A percentile compares a stretch with the other conserved stretches of the same genome.
Conservation (phyloP, 2,888 invertebrate species). For the Acronicta alni region DNA sequence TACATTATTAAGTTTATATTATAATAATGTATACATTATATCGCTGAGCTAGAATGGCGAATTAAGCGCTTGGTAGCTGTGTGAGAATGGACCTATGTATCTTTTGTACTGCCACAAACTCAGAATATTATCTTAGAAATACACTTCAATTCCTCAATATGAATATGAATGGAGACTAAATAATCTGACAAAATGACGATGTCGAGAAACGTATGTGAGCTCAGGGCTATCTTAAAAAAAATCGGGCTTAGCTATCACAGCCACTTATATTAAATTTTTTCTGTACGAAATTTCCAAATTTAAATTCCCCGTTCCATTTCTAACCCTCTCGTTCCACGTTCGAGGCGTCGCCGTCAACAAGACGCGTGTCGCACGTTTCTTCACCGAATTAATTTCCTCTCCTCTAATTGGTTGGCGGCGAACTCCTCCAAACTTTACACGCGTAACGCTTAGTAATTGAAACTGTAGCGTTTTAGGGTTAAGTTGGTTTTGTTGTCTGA, state of each 20-base stretch:
- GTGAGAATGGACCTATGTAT: no score
- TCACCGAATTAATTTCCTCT: constrained; percentile 66
- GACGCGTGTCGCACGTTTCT: constrained; percentile 51
- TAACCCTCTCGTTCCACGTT: constrained; percentile 1
- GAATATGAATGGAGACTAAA: no score
- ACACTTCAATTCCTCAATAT: no score
- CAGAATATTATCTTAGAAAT: no score
- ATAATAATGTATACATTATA: no score
- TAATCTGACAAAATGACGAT: no score
- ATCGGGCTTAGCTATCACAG: not conserved
- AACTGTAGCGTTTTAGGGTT: constrained; percentile 52
- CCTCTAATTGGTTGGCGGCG: constrained; percentile 64
- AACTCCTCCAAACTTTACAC: constrained; percentile 62
- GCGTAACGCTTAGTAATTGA: constrained; percentile 49
- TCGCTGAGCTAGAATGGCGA: no score
- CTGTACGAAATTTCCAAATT: constrained; percentile 21
- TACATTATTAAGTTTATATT: no score
- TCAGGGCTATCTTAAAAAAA: no score
- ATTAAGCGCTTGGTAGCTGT: no score
- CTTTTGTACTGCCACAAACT: no score
- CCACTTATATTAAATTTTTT: not conserved
- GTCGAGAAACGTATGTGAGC: no score
- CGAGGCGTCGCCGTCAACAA: constrained; percentile 20
- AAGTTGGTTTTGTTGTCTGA: constrained; percentile 41
- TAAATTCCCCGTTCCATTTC: constrained; percentile 14